Evolutionary conservation across 1,140 invertebrate species (phyloP), one percentile per base, ranked within the genome.

Genomic region (Bombyx mori): DNA sequence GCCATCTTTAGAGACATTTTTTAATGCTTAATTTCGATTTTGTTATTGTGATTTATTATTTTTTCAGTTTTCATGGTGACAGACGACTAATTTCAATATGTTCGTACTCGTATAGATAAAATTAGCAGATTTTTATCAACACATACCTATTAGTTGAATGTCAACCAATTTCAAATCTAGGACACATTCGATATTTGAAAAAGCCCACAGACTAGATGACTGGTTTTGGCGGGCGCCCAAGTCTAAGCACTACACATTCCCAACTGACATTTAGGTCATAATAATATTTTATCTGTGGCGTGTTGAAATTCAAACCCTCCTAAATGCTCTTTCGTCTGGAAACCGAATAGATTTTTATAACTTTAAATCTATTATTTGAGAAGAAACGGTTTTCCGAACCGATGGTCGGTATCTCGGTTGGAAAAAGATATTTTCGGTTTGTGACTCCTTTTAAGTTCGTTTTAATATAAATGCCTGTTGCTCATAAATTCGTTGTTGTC

Each of bases 241-340:
- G 54, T 46, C 53, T 44, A 51, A 57, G 3, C 48, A 49, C 18
- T 42, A 43, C 22, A 51, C 58, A 52, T 47, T 44, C n/a, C 42
- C 51, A 43, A 26, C 53, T 50, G 61, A 60, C 61, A 71, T 66
- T 68, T 68, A 54, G 69, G 69, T 68, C 69, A 71, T 62, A 68
- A 66, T 68, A 62, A 71, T 71, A 71, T 68, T 68, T 68, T 68
- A 66, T 62, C 61, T 61, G 54, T 59, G 63, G 45, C 57, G 54
- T 56, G 58, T 57, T 58, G 56, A 62, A 61, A 58, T 60, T 55
- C 56, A 35, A 62, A 57, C 53, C 56, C 57, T 56, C 44, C 48
- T 51, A 51, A 50, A 54, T 43, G 51, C 46, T 55, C 50, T 57
- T 47, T 55, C 22, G 22, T n/a, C 52, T 22, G 53, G 53, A 22